Evolutionary conservation across 1,140 invertebrate genomes (phyloP).

Genomic region (Lasaia peninsularis): DNA sequence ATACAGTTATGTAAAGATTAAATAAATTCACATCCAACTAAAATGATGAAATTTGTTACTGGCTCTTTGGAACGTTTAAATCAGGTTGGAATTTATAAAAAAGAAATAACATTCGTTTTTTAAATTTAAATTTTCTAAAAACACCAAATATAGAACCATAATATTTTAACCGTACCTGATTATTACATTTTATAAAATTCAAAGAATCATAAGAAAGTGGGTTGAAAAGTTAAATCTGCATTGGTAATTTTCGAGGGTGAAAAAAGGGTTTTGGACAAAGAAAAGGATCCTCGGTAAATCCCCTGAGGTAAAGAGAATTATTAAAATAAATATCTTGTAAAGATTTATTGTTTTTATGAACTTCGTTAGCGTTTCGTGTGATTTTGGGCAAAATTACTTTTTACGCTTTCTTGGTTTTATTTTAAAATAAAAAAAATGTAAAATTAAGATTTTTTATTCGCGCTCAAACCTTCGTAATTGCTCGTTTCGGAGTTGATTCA

Average conservation of each 20-base stretch:
- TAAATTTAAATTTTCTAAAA: not conserved
- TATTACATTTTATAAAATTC: constrained; percentile 9
- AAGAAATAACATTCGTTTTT: no score
- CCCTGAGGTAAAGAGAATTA: constrained; percentile 2
- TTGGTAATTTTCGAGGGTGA: constrained; percentile 5
- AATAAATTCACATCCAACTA: no score
- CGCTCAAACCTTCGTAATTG: no score
- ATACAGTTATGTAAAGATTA: no score
- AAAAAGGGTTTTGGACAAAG: constrained; percentile 10
- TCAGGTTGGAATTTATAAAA: no score
- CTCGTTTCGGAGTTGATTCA: no score
- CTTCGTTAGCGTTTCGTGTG: constrained; percentile 3
- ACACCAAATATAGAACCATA: not conserved
- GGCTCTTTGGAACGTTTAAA: no score
- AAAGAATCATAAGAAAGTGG: constrained; percentile 7
- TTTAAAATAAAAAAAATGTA: no score
- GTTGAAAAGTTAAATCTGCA: constrained; percentile 10
- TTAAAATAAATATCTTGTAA: constrained; percentile 11
- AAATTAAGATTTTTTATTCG: no score
- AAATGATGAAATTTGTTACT: no score
- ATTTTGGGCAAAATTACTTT: not conserved
- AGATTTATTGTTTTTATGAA: constrained; percentile 9
- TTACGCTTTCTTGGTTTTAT: no score
- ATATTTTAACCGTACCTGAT: constrained; percentile 5
- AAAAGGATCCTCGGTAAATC: constrained; percentile 4